Evolutionary conservation across 2,797 vertebrate genomes (phyloP), one percentile per base, ranked within the genome.

Genomic region (Siniperca obscura): DNA sequence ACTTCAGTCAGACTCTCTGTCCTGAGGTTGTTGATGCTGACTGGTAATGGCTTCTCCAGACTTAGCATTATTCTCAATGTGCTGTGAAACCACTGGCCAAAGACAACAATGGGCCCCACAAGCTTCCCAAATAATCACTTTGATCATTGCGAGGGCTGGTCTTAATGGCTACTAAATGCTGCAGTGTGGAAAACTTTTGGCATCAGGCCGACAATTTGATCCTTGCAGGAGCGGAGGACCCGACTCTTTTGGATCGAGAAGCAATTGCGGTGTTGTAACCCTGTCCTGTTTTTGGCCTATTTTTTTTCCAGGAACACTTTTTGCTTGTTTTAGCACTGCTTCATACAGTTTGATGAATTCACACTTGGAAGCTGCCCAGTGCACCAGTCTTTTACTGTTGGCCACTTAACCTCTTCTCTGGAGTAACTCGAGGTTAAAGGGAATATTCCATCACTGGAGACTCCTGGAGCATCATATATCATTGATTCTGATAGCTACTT

Each of bases 21-120:
- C 80, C 75, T 66, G 66, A 69, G 81, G 82, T 78, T 87, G 76
- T 75, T 85, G 89, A 82, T 74, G 74, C 77, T 76, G 76, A 61
- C 80, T 77, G 38, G 62, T 84, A 84, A 90, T 90, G 82, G 61
- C 46, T 88, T 88, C 77, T 88, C 80, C 89, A 87, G 88, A 76
- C 79, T 55, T 61, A 56, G 56, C 64, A 71, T 79, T 71, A 84
- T 70, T 85, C 44, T 85, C 87, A 88, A 69, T 87, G 82, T 87
- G 76, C 70, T 84, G 81, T 88, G 76, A 87, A 90, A 86, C 80
- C 81, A 25, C 70, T 14, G 67, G 78, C 86, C 88, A 92, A 90
- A 86, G 78, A 84, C 87, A 90, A 89, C 84, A 92, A 40, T 3
- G 0, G 62, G 68, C 69, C 50, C 55, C 40, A 30, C 66, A 70